Conservation (phyloP, 2,797 vertebrate species). For the Sylvilagus floridanus region DNA sequence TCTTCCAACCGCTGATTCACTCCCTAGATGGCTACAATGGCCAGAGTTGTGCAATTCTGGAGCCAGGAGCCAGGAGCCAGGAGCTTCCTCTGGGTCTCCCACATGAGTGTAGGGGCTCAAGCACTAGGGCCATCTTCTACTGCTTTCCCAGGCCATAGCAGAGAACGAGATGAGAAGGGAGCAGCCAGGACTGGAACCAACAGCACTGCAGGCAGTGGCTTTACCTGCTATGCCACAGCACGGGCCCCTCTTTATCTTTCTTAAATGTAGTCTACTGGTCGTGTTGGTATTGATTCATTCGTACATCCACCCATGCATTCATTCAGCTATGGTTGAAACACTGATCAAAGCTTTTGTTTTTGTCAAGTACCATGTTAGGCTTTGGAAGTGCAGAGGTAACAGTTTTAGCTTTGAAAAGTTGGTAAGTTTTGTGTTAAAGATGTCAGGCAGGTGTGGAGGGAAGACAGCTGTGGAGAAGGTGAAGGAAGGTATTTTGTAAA, state of each 20-base stretch:
- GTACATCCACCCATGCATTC: conserved; percentile 34
- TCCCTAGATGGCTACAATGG: no score
- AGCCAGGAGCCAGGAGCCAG: no score
- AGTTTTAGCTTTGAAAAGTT: conserved; percentile 11
- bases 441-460: not conserved
- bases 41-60: no score
- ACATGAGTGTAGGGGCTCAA: no score
- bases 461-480: not conserved
- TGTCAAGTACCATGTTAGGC: conserved; percentile 1
- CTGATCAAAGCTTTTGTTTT: conserved; percentile 53
- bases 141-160: no score
- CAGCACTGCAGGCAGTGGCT: no score
- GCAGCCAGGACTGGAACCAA: no score
- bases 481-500: conserved; percentile 49
- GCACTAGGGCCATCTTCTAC: no score
- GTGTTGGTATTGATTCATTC: conserved; percentile 35
- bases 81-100: no score
- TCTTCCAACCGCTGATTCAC: no score
- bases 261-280: conserved; percentile 49
- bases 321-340: conserved; percentile 39
- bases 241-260: not conserved
- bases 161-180: no score
- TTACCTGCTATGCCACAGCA: no score
- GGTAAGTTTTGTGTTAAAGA: not conserved
- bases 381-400: conserved; percentile 35